phyloP scores from a whole-genome alignment of 2,113 vertebrate genomes.

The Antennarius striatus region DNA sequence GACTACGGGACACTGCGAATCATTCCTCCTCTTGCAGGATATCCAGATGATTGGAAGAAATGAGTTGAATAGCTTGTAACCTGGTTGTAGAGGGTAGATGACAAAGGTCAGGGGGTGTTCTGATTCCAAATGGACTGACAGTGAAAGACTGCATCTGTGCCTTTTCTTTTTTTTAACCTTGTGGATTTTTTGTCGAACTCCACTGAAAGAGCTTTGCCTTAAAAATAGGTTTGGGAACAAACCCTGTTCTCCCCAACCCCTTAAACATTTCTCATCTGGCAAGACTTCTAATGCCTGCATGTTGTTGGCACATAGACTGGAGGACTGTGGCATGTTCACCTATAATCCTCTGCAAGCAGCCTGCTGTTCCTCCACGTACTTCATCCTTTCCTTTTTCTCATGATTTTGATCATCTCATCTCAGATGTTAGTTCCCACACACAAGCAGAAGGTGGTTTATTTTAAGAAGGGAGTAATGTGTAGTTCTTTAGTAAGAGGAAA shows the following conservation, averaged over 20 bases:
- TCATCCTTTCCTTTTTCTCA: conserved; percentile 20
- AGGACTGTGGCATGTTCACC: conserved; percentile 73
- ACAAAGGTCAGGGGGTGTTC: conserved; percentile 25
- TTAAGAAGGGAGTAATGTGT: conserved; percentile 1
- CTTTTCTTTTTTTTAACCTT: conserved; percentile 75
- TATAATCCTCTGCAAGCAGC: conserved; percentile 62
- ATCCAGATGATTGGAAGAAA: conserved; percentile 25
- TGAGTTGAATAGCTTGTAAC: conserved; percentile 1
- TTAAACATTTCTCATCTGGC: conserved; percentile 35
- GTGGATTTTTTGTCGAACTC: conserved; percentile 70
- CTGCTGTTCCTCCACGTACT: conserved; percentile 50
- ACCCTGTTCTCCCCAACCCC: conserved; percentile 30
- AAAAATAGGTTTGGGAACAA: conserved; percentile 67
- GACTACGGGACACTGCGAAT: conserved; percentile 48
- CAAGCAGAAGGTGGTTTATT: conserved; percentile 53
- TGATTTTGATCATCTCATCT: conserved; percentile 41
- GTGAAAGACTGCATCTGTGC: conserved; percentile 49
- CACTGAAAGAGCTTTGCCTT: conserved; percentile 77
- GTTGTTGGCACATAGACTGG: conserved; percentile 70
- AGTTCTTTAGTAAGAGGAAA: neutral
- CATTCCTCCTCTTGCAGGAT: conserved; percentile 50
- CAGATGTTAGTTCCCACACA: conserved; percentile 69
- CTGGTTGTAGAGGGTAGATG: conserved; percentile 13
- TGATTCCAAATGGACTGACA: conserved; percentile 31
- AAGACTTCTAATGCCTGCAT: conserved; percentile 55